Base-by-base conservation (phyloP, 2,888 invertebrate species). In the Zelleria hepariella region DNA sequence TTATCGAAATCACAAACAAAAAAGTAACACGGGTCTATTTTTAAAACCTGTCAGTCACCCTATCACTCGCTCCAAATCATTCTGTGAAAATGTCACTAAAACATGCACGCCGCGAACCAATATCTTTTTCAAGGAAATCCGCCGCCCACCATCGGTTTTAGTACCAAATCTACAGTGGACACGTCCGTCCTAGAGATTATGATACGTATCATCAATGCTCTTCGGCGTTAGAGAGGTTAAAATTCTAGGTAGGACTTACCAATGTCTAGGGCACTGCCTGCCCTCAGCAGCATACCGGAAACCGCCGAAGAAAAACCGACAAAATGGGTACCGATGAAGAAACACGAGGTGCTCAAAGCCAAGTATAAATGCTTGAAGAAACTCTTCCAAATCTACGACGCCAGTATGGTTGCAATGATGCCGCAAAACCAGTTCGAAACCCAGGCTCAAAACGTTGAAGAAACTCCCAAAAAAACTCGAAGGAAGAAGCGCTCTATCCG, bases 321-420 rank as follows among this genome's bases (percentile, higher is more conserved):
- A 5, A 85, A 84, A 74, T 87, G 86, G 86, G 85, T 87, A 23
- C 81, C 87, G 0, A 87, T 86, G 66, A 86, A 86, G 57, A 86
- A 85, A 62, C 87, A 87, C 54, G 87, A 87, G 59, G 82, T 86
- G 0, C 65, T 87, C 1, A 87, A 87, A 68, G 86, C 85, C 0
- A 87, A 87, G 62, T 87, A 87, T 59, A 87, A 86, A 67, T 87
- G 86, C 61, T 64, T 87, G 59, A 87, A 87, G 65, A 86, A 87
- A 62, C 67, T 87, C 0, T 87, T 87, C 55, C 86, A 87, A 65
- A 79, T 87, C 2, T 86, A 86, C 60, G 87, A 87, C 53, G 86
- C 86, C 0, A 85, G 80, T 58, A 78, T 86, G 0, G 82, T 86
- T 0, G 79, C 78, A 0, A 77, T 82, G 1, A 65, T 86, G 7